These are phyloP conservation scores for Nasonia giraulti DNA, from an alignment of 1,140 invertebrate genomes.

Conservation along the genomic window DNA sequence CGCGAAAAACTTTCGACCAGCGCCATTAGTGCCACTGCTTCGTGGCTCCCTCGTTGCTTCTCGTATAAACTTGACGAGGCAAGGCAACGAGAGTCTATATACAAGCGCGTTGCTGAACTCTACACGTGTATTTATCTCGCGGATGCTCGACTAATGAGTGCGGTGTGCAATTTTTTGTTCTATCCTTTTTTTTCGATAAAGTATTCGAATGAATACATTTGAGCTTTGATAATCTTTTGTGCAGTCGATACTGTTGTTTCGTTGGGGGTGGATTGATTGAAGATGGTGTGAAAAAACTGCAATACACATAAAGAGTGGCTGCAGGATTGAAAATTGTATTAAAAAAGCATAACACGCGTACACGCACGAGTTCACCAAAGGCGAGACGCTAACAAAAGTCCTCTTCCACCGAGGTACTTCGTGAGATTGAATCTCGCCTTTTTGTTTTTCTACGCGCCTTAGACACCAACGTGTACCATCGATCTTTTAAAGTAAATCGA, in stretches of 20 bases:
- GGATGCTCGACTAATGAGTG: neutral
- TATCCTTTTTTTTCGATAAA: neutral
- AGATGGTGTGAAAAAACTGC: too few relatives aligned
- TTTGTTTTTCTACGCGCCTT: constrained; percentile 4
- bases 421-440: constrained; percentile 27
- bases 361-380: neutral
- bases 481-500: constrained; percentile 38
- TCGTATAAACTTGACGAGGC: constrained; percentile 31
- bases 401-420: constrained; percentile 17
- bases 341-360: neutral
- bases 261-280: too few relatives aligned
- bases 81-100: neutral
- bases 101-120: neutral
- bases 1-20: neutral
- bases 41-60: neutral
- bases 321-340: too few relatives aligned
- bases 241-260: too few relatives aligned
- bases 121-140: neutral
- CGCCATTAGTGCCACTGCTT: constrained; percentile 24
- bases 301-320: too few relatives aligned
- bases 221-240: neutral
- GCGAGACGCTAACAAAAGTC: neutral
- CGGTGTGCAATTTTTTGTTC: neutral
- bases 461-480: constrained; percentile 2
- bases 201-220: neutral